Evolutionary conservation across 1,140 invertebrate genomes (phyloP), one percentile per base, ranked within the genome.

Genomic region (Hormaphis cornu): DNA sequence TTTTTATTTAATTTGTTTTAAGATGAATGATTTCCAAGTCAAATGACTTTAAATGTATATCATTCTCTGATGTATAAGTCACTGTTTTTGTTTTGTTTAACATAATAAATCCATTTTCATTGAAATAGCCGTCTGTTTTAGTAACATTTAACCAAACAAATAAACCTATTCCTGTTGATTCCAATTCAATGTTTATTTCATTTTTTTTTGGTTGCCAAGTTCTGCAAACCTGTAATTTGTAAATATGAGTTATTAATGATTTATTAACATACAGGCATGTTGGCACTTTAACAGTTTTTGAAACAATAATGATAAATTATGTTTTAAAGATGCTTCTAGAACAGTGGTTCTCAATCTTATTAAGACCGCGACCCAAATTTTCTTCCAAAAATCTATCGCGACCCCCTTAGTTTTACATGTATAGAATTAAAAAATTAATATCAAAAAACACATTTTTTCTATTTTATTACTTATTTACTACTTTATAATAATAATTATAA

Each of bases 111-210:
- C 86, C 86, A 78, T 88, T 88, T 72, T 85, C 81, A 5, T 83
- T 85, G 75, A 88, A 88, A 59, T 75, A 76, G 4, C 85, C 85
- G 42, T 72, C 66, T 56, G 77, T 74, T 20, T 76, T 74, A 14
- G 73, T 72, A 0, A 79, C 73, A 70, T 87, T 84, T 7, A 88
- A 70, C 83, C 84, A 87, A 0, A 87, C 83, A 75, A 88, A 89
- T n/a, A 83, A 77, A 35, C 83, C 82, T 59, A 85, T 78, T 10
- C 61, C 61, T 33, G 61, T 66, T 22, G 61, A 66, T 66, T 66
- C 40, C 44, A 66, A 50, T 66, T 35, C 16, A 1, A 66, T 7
- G 14, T 48, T 35, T 33, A 66, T 33, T 66, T 66, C 44, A 9
- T 66, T 48, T 16, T 16, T 35, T 1, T 50, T 50, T 20, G 30